Conservation (phyloP, 2,797 vertebrate species). For the Poecilia gillii region DNA sequence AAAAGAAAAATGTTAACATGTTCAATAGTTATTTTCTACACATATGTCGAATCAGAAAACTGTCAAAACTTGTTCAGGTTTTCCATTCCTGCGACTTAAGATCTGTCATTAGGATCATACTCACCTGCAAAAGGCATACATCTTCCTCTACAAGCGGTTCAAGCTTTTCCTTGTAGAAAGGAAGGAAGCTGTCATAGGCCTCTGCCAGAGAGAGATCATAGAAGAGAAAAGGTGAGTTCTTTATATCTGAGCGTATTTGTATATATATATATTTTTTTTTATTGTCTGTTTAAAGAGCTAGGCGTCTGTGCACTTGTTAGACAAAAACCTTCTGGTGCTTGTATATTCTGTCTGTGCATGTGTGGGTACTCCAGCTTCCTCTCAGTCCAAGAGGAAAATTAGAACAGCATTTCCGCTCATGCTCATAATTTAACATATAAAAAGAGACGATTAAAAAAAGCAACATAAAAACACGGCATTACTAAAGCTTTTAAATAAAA, state of each 20-base stretch:
- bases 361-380: no score
- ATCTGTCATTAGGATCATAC: conserved; percentile 36
- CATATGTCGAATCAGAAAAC: neutral
- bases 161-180: conserved; percentile 82
- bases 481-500: conserved; percentile 18
- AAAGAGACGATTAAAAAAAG: conserved; percentile 15
- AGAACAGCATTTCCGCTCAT: conserved; percentile 26
- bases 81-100: neutral
- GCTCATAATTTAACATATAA: conserved; percentile 55
- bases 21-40: neutral
- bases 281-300: neutral
- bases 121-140: conserved; percentile 83
- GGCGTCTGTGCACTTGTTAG: neutral
- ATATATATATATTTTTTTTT: neutral
- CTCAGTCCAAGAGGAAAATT: conserved; percentile 10
- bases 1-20: neutral
- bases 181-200: conserved; percentile 77
- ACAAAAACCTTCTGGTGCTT: neutral
- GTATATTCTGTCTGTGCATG: no score
- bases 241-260: neutral
- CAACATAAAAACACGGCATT: conserved; percentile 23
- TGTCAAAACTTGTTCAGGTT: neutral
- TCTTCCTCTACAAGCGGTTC: conserved; percentile 79
- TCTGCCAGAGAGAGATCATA: conserved; percentile 74
- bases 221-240: neutral